These are phyloP conservation scores for Acanthosepion esculentum DNA, from an alignment of 2,888 invertebrate genomes.

Conservation along the genomic window DNA sequence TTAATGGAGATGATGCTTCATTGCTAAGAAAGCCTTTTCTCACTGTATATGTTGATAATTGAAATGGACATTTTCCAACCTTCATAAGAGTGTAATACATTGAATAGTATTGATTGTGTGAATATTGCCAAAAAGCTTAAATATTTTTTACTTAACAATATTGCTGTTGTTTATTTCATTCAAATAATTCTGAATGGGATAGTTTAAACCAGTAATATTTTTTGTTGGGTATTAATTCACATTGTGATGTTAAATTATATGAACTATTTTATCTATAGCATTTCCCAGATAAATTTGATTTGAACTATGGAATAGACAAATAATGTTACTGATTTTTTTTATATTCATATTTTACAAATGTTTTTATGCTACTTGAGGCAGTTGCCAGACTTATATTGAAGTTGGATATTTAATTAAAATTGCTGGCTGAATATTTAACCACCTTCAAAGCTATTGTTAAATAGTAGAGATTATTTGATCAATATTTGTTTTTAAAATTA, in stretches of 20 bases:
- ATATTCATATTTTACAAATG: background rate
- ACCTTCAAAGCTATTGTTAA: background rate
- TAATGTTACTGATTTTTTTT: background rate
- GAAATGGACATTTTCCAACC: background rate
- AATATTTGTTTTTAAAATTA: background rate
- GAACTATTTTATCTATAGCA: background rate
- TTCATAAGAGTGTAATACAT: background rate
- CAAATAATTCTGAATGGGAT: background rate
- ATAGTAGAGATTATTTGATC: background rate
- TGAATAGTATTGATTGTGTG: background rate
- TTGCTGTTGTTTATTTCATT: background rate
- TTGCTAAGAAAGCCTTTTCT: background rate
- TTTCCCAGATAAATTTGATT: no score
- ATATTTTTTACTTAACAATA: background rate
- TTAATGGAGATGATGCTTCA: background rate
- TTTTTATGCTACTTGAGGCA: background rate
- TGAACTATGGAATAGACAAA: background rate
- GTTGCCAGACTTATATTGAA: background rate
- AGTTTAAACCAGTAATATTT: background rate
- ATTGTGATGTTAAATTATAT: background rate
- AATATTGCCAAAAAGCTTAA: background rate
- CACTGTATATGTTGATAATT: conserved; percentile 2
- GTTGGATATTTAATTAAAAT: background rate
- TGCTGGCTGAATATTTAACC: background rate
- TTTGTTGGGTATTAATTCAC: background rate